Conservation (phyloP, 1,140 invertebrate species). For the Pseudomyrmex concolor region DNA sequence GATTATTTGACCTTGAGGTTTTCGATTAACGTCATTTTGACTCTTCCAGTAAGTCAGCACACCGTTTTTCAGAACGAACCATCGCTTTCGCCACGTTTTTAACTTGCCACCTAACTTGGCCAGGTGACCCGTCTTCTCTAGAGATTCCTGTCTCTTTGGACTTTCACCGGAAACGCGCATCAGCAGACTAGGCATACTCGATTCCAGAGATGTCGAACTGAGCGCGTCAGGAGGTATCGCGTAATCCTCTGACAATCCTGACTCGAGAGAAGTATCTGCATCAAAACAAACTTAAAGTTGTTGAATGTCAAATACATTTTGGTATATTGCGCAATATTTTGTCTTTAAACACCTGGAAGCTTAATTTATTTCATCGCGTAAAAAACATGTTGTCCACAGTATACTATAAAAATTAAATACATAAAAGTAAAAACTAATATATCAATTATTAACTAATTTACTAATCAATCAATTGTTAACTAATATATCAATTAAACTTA, state of each 20-base stretch:
- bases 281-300: slow-evolving; percentile 51
- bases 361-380: background rate
- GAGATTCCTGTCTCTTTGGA: slow-evolving; percentile 89
- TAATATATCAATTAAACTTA: slow-evolving; percentile 60
- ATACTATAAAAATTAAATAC: background rate
- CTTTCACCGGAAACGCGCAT: slow-evolving; percentile 89
- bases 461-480: background rate
- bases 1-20: slow-evolving; percentile 96
- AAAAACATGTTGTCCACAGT: background rate
- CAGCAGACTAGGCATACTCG: slow-evolving; percentile 88
- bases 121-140: slow-evolving; percentile 96
- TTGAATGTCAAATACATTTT: background rate
- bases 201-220: slow-evolving; percentile 90
- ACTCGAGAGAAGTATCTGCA: slow-evolving; percentile 95
- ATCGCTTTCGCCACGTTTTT: slow-evolving; percentile 97
- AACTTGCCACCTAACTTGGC: slow-evolving; percentile 97
- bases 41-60: slow-evolving; percentile 97
- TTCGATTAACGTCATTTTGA: slow-evolving; percentile 94
- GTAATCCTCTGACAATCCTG: slow-evolving; percentile 97
- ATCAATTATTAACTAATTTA: slow-evolving; percentile 3
- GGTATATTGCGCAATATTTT: background rate
- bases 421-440: background rate
- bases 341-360: background rate
- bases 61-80: slow-evolving; percentile 97
- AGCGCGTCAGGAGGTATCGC: slow-evolving; percentile 97